Percentiles rank a stretch among this genome's conserved stretches.
Evolutionary conservation across 2,113 vertebrate species (phyloP).

Genomic region (Labeo catla): DNA sequence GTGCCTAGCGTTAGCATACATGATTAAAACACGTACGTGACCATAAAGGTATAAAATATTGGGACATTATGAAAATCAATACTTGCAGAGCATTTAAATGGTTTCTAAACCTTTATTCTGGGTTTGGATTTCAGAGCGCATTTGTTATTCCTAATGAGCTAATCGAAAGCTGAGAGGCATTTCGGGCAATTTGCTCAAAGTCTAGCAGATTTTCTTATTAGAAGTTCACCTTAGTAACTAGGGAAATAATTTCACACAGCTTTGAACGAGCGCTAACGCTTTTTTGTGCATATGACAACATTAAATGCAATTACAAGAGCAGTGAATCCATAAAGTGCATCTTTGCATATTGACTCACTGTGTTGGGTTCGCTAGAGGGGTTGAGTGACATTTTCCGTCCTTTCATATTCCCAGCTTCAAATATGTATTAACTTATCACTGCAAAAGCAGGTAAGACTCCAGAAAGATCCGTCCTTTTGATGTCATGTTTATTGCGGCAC

Average conservation of each 20-base stretch:
- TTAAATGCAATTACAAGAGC: conserved; percentile 67
- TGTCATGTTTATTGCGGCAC: conserved; percentile 60
- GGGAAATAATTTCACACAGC: conserved; percentile 25
- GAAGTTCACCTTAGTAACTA: not conserved
- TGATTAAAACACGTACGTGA: not conserved
- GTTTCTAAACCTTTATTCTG: not conserved
- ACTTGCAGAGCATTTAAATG: not conserved
- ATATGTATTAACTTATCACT: conserved; percentile 76
- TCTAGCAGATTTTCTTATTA: not conserved
- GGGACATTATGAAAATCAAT: conserved; percentile 18
- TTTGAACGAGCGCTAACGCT: conserved; percentile 34
- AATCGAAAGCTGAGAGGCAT: conserved; percentile 16
- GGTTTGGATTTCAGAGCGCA: not conserved
- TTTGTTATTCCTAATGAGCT: conserved; percentile 26
- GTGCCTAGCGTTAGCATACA: not conserved
- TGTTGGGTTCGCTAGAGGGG: conserved; percentile 63
- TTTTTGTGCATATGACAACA: conserved; percentile 46
- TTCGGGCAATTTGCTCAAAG: not conserved
- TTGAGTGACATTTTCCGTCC: conserved; percentile 75
- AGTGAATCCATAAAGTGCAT: conserved; percentile 63
- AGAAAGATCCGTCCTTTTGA: conserved; percentile 59
- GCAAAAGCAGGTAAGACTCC: conserved; percentile 57
- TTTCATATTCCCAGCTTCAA: conserved; percentile 76
- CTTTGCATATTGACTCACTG: conserved; percentile 62
- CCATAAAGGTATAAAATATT: not conserved